phyloP scores from a whole-genome alignment of 2,888 invertebrate species.

The Syrista parreyssii region DNA sequence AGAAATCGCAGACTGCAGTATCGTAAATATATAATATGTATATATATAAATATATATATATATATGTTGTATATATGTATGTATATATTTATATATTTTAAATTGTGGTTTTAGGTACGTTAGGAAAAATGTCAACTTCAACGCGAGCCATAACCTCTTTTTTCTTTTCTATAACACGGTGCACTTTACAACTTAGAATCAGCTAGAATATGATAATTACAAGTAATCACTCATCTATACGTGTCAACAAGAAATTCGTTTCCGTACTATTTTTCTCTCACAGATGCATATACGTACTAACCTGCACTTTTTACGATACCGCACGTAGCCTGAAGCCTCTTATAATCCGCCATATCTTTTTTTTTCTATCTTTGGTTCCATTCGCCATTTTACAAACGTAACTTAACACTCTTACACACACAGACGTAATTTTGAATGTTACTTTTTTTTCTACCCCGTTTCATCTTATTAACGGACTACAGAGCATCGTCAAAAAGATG shows the following conservation, averaged over 20 bases:
- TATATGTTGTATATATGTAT: too few relatives aligned
- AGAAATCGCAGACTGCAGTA: too few relatives aligned
- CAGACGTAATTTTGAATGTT: too few relatives aligned
- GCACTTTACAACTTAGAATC: constrained; percentile 38
- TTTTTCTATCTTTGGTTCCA: too few relatives aligned
- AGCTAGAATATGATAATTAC: constrained; percentile 34
- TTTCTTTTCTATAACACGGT: constrained; percentile 38
- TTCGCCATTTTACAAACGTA: too few relatives aligned
- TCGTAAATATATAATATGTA: background rate
- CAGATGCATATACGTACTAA: too few relatives aligned
- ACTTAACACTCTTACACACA: too few relatives aligned
- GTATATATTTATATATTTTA: constrained; percentile 9
- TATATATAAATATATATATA: too few relatives aligned
- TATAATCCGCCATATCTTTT: too few relatives aligned
- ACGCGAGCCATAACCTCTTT: constrained; percentile 3
- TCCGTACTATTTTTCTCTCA: constrained; percentile 7
- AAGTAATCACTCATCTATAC: constrained; percentile 30
- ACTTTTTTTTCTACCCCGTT: constrained; percentile 11
- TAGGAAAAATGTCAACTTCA: constrained; percentile 9
- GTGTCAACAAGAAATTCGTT: constrained; percentile 54
- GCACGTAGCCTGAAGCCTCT: too few relatives aligned
- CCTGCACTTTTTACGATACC: too few relatives aligned
- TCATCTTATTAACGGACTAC: too few relatives aligned
- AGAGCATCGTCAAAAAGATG: constrained; percentile 1
- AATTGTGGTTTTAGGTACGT: constrained; percentile 3